Percentiles rank a stretch among this genome's conserved stretches.
Conservation (phyloP, 2,888 invertebrate species). For the Philereme transversata region DNA sequence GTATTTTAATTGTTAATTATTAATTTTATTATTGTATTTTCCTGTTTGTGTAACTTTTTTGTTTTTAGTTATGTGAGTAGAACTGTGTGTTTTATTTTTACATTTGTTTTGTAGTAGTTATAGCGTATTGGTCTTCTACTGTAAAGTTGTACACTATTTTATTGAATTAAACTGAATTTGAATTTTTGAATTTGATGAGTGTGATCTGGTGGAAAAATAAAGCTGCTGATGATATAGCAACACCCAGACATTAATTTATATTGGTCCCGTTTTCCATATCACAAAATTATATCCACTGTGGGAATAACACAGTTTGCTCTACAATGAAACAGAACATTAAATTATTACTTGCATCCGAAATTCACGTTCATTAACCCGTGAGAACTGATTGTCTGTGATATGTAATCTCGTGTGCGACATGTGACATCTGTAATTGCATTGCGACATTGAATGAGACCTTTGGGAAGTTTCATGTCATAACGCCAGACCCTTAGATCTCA, state of each 20-base stretch:
- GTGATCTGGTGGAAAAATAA: neutral
- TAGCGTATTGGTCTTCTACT: no score
- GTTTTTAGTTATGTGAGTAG: no score
- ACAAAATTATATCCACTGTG: conserved; percentile 60
- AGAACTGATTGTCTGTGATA: conserved; percentile 76
- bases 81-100: no score
- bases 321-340: conserved; percentile 72
- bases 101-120: no score
- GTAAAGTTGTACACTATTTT: no score
- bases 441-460: conserved; percentile 27
- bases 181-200: no score
- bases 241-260: conserved; percentile 8
- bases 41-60: no score
- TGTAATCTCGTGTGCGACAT: conserved; percentile 55
- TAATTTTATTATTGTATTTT: no score
- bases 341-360: conserved; percentile 68
- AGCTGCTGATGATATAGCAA: neutral
- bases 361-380: conserved; percentile 74
- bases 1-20: no score
- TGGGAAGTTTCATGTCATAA: conserved; percentile 17
- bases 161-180: no score
- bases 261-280: conserved; percentile 42
- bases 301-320: conserved; percentile 64
- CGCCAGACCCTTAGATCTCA: no score
- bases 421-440: conserved; percentile 29